Conservation (phyloP, 2,113 vertebrate genomes). For the Limnothrissa miodon region DNA sequence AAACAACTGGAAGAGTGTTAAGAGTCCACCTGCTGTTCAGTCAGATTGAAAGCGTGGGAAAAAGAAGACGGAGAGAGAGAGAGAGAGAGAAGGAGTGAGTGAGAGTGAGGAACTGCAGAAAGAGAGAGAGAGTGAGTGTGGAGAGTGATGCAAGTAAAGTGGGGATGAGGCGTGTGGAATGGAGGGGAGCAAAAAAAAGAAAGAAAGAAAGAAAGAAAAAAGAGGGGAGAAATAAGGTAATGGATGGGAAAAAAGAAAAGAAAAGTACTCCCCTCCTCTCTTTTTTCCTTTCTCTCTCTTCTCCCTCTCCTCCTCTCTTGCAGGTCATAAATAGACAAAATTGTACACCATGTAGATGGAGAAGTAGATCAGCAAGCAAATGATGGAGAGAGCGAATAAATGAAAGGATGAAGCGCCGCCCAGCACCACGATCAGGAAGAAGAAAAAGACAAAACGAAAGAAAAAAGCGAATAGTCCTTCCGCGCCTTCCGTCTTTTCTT, state of each 20-base stretch:
- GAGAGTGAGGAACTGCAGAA: slow-evolving; percentile 7
- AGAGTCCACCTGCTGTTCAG: not conserved
- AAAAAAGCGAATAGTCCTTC: slow-evolving; percentile 79
- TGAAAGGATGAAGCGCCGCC: slow-evolving; percentile 79
- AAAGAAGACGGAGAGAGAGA: not conserved
- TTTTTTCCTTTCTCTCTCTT: slow-evolving; percentile 45
- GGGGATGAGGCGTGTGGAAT: slow-evolving; percentile 37
- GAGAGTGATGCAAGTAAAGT: slow-evolving; percentile 17
- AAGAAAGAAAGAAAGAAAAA: slow-evolving; percentile 33
- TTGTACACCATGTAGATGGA: slow-evolving; percentile 77
- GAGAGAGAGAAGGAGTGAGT: not conserved
- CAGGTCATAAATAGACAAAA: slow-evolving; percentile 73
- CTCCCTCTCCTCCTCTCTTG: slow-evolving; percentile 49
- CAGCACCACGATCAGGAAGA: slow-evolving; percentile 78
- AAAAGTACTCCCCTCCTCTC: slow-evolving; percentile 56
- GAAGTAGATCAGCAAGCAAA: slow-evolving; percentile 79
- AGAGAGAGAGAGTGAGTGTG: slow-evolving; percentile 18
- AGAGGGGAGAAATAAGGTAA: slow-evolving; percentile 43
- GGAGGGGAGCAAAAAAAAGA: slow-evolving; percentile 68
- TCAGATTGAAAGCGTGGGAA: not conserved
- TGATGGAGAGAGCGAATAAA: slow-evolving; percentile 73
- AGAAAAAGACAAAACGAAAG: slow-evolving; percentile 80
- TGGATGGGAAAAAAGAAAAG: slow-evolving; percentile 42
- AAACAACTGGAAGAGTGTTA: slow-evolving; percentile 5
- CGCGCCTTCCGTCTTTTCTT: slow-evolving; percentile 76